phyloP scores from a whole-genome alignment of 2,888 invertebrate species.

The Parascotia fuliginaria region DNA sequence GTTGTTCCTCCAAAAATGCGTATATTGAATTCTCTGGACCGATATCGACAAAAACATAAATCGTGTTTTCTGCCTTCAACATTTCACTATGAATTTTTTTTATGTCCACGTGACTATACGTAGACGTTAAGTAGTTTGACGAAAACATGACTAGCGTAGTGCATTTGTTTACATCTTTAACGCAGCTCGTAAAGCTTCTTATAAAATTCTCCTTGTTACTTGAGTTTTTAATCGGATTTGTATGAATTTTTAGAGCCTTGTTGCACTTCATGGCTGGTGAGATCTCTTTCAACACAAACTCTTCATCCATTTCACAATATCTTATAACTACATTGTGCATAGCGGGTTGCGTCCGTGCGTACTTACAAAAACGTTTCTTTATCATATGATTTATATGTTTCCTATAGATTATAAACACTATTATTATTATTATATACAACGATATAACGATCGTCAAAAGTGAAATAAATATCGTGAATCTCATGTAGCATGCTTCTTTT shows the following conservation, averaged over 20 bases:
- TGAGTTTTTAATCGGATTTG: slow-evolving; percentile 45
- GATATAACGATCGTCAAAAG: slow-evolving; percentile 47
- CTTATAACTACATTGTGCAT: slow-evolving; percentile 53
- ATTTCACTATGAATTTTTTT: slow-evolving; percentile 76
- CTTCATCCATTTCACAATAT: slow-evolving; percentile 66
- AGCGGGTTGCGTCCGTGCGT: slow-evolving; percentile 19
- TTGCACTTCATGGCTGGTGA: slow-evolving; percentile 62
- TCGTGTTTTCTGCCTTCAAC: slow-evolving; percentile 67
- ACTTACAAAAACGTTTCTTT: slow-evolving; percentile 49
- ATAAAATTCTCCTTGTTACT: slow-evolving; percentile 48
- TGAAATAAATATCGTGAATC: slow-evolving; percentile 55
- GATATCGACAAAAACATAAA: slow-evolving; percentile 73
- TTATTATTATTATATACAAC: slow-evolving; percentile 47
- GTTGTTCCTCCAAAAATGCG: slow-evolving; percentile 74
- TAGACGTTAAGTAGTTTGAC: slow-evolving; percentile 72
- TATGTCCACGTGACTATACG: slow-evolving; percentile 74
- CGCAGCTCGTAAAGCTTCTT: slow-evolving; percentile 47
- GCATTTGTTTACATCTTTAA: slow-evolving; percentile 46
- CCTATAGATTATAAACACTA: slow-evolving; percentile 55
- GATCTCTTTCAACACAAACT: slow-evolving; percentile 70
- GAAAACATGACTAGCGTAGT: slow-evolving; percentile 70
- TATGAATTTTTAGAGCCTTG: slow-evolving; percentile 55
- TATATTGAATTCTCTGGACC: slow-evolving; percentile 77
- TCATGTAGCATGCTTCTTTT: slow-evolving; percentile 57
- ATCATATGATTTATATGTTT: slow-evolving; percentile 50